phyloP scores from a whole-genome alignment of 2,888 invertebrate genomes.

The Xestia xanthographa region DNA sequence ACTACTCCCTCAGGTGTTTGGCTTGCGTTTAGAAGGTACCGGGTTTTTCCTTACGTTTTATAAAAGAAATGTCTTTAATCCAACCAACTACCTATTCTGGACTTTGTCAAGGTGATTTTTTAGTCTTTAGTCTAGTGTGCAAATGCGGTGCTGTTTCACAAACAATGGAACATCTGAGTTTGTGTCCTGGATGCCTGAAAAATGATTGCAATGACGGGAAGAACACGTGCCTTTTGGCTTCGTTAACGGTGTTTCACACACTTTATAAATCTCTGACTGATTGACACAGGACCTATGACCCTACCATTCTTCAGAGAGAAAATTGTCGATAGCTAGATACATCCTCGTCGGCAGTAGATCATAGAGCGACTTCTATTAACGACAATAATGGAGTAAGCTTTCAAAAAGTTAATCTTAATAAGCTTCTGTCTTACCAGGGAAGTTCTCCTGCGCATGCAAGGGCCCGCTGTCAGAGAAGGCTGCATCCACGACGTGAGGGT shows the following conservation, averaged over 20 bases:
- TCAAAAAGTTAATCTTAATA: background rate
- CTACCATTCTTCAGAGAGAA: too few species aligned
- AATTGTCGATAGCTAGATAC: too few species aligned
- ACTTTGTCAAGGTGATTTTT: background rate
- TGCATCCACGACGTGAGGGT: constrained; percentile 91
- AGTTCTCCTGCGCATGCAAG: constrained; percentile 90
- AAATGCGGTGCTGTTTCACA: background rate
- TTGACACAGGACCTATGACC: too few species aligned
- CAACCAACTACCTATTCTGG: background rate
- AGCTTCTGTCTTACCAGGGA: constrained; percentile 84
- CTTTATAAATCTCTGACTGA: too few species aligned
- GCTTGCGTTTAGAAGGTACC: constrained; percentile 13
- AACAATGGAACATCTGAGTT: background rate
- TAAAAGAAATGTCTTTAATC: background rate
- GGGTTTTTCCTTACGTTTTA: constrained; percentile 9
- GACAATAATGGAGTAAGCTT: background rate
- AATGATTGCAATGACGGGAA: too few species aligned
- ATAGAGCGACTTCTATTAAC: background rate
- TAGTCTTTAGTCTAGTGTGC: background rate
- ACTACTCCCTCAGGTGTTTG: constrained; percentile 41
- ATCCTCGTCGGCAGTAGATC: background rate
- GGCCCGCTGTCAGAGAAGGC: constrained; percentile 91
- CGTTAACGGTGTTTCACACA: too few species aligned
- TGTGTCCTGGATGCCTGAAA: too few species aligned
- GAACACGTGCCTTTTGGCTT: too few species aligned